Base-by-base conservation (phyloP, 2,888 invertebrate genomes). In the Caenorhabditis plicata region DNA sequence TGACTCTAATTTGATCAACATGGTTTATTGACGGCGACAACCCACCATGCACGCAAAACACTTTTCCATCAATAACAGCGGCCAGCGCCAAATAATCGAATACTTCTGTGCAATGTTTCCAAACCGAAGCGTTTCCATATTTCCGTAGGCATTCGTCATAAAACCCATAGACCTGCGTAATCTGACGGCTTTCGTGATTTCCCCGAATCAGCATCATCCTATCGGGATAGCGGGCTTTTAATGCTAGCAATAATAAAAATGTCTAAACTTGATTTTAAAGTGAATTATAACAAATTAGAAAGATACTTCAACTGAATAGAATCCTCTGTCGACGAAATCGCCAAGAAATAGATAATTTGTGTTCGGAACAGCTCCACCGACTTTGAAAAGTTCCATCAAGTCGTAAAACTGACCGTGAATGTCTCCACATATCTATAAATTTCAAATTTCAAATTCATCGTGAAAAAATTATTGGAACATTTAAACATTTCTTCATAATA, bases 361-460 rank as follows among this genome's bases (percentile, higher is more conserved):
- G 83, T 95, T 94, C 13, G 98, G 98, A 47, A 98, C 94, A 87
- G 96, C 93, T 20, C 96, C 96, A 35, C 98, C 98, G 22, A 96
- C 95, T 88, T 67, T 65, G 81, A 94, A 93, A 36, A 94, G 84
- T 83, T 94, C 93, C 71, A 79, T 95, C 40, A 98, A 85, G 84
- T 98, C 98, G 85, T 96, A 98, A 84, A 98, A 98, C 83, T 94
- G 98, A 9, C 98, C 98, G 82, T 98, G 98, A 71, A 98, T 96
- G 82, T 98, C 98, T 57, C 98, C 98, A 84, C 98, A 98, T 13
- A 98, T 95, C 92, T 92, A 81, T 19, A 51, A 54, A 41, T 29
- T 29, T 9, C 8, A 29, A 29, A 8, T 29, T 9, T 29, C 11
- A 31, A 15, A 23, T 39, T 35, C 8, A 15, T 23, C 8, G n/a